phyloP scores from a whole-genome alignment of 2,888 invertebrate species.

The Ischnura elegans region DNA sequence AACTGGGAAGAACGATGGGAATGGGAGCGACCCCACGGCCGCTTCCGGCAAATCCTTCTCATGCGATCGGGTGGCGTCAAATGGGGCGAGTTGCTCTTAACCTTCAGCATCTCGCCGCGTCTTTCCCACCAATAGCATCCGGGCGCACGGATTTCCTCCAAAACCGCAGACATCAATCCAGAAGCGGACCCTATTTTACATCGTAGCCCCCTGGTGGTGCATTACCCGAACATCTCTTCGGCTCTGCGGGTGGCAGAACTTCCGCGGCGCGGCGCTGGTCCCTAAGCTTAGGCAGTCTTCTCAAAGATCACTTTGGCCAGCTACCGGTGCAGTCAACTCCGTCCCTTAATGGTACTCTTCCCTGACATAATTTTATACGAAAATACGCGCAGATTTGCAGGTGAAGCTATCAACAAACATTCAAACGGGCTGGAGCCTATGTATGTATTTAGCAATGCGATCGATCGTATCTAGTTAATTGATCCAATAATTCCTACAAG shows the following conservation, averaged over 20 bases:
- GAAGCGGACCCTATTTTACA: not conserved
- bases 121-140: not conserved
- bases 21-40: not conserved
- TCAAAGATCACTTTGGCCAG: too few species aligned
- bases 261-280: not conserved
- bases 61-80: not conserved
- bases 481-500: too few species aligned
- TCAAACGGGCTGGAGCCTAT: not conserved
- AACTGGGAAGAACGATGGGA: not conserved
- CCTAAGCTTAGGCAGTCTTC: too few species aligned
- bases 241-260: not conserved
- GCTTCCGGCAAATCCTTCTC: not conserved
- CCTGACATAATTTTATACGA: not conserved
- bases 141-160: not conserved
- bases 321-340: too few species aligned
- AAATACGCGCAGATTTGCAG: not conserved
- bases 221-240: not conserved
- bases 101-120: not conserved
- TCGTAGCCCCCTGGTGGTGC: not conserved
- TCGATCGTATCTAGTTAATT: too few species aligned
- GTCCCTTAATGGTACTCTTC: not conserved
- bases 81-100: not conserved
- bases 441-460: too few species aligned
- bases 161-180: conserved; percentile 2
- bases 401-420: not conserved